Conservation (phyloP, 2,113 vertebrate species). For the Aptenodytes patagonicus region DNA sequence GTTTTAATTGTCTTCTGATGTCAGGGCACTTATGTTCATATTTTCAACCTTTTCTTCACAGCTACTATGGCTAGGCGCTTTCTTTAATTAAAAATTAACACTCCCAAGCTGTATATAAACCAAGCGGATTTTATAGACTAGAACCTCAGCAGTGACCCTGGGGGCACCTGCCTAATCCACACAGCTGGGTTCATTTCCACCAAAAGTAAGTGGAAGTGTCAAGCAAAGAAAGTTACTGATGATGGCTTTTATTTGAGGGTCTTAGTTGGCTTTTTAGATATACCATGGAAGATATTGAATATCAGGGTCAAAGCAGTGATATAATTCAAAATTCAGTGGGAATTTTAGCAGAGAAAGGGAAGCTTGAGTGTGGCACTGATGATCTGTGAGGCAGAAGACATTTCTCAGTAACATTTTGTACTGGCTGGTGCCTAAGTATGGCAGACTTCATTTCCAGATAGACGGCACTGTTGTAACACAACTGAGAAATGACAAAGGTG, state of each 20-base stretch:
- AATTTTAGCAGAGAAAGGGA: neutral
- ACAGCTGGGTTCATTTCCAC: neutral
- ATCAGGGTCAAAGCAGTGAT: neutral
- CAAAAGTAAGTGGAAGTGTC: neutral
- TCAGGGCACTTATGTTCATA: neutral
- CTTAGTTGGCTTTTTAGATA: neutral
- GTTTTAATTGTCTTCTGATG: neutral
- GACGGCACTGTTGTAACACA: neutral
- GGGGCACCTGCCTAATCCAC: neutral
- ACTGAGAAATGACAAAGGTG: neutral
- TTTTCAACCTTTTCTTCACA: neutral
- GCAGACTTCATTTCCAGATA: neutral
- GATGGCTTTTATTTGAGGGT: neutral
- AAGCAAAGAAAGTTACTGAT: neutral
- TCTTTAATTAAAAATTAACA: neutral
- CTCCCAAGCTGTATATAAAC: neutral
- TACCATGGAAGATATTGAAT: neutral
- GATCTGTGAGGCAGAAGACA: neutral
- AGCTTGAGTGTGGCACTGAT: neutral
- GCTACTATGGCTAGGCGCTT: neutral
- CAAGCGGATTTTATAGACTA: neutral
- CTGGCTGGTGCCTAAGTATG: neutral
- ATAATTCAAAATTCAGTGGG: neutral
- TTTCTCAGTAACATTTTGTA: neutral
- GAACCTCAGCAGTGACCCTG: neutral